Base-by-base conservation (phyloP, 1,140 invertebrate genomes). In the Temnothorax longispinosus region DNA sequence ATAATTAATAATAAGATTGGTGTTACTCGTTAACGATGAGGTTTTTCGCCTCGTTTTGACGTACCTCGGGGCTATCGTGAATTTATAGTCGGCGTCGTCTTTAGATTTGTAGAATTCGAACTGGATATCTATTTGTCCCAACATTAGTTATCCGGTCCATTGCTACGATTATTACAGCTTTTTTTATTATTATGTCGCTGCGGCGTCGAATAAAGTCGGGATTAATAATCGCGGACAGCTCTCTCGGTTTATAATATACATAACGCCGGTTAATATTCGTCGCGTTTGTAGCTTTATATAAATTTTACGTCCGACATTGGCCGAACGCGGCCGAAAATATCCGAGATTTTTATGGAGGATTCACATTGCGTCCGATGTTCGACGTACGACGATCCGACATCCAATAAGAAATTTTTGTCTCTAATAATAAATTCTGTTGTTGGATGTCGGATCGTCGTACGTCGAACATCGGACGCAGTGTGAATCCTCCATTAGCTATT, bases 191-290 rank as follows among this genome's bases (percentile, higher is more conserved):
- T 54, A 80, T 32, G 77, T 64, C 64, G 64, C 77, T 54, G 35
- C 77, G 6, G 21, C 65, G 47, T 80, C 77, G 44, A 80, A 80
- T 35, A 80, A 80, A 80, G 64, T 80, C 64, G 64, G 21, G 35
- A 69, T 27, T 27, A 80, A 69, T 80, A 69, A 80, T 80, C 77
- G 64, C 77, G 47, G n/a, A 54, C 64, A 35, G 77, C 77, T 80
- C 77, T 71, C 77, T 71, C 77, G 35, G 77, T 13, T 80, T n/a
- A n/a, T 80, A 80, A 80, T 69, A 54, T 80, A 80, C 62, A 27
- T 80, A 80, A 80, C 77, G 62, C 44, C 35, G 44, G 77, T 62
- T 80, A 80, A 80, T 80, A 80, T 54, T 80, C 75, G n/a, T n/a
- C n/a, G n/a, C n/a, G n/a, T n/a, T n/a, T n/a, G n/a, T n/a, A n/a